Evolutionary conservation across 2,113 vertebrate species (phyloP).

Genomic region (Podarcis raffonei): DNA sequence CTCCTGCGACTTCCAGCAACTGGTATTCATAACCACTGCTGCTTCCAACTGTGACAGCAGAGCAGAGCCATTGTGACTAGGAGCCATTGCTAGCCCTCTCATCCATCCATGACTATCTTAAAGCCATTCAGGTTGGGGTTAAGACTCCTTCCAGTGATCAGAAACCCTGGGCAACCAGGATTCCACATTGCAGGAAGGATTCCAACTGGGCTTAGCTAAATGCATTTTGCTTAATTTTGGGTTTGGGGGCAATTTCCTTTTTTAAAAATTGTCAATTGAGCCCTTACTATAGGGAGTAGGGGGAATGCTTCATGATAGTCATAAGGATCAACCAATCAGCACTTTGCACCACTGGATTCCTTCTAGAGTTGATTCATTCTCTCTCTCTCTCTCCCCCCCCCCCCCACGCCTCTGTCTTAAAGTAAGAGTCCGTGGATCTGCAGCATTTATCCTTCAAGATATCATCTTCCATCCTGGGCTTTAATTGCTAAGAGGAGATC

Average conservation of each 20-base stretch:
- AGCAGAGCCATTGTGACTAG: too few relatives aligned
- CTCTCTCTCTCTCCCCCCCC: neutral
- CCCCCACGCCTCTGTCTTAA: neutral
- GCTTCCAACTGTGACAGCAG: too few relatives aligned
- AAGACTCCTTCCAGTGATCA: too few relatives aligned
- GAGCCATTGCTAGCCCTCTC: too few relatives aligned
- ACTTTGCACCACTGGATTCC: neutral
- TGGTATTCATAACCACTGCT: too few relatives aligned
- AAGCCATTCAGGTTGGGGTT: too few relatives aligned
- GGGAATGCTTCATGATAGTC: neutral
- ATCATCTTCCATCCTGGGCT: neutral
- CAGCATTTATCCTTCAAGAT: neutral
- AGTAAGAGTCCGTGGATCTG: neutral
- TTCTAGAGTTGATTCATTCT: neutral
- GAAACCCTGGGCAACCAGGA: too few relatives aligned
- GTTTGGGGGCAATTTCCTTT: neutral
- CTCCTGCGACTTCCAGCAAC: too few relatives aligned
- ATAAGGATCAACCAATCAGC: neutral
- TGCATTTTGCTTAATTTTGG: neutral
- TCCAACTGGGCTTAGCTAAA: too few relatives aligned
- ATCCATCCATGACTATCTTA: too few relatives aligned
- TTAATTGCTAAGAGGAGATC: constrained; percentile 40
- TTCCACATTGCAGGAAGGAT: too few relatives aligned
- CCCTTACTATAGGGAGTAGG: neutral
- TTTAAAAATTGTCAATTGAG: too few relatives aligned